These are phyloP conservation scores for Drepanosiphum platanoidis DNA, from an alignment of 2,888 invertebrate species.

Conservation along the genomic window DNA sequence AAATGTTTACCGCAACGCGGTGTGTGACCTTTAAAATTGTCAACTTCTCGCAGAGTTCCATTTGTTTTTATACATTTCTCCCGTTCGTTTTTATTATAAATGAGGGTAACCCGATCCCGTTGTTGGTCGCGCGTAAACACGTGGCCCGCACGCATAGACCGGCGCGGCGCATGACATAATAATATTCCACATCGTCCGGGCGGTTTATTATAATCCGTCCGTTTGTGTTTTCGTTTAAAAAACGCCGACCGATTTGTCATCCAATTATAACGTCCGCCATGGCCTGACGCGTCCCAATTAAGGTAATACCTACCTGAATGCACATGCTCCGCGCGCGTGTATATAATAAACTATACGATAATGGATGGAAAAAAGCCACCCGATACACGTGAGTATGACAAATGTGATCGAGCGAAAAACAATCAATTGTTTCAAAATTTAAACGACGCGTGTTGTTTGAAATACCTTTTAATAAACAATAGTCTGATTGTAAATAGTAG, in stretches of 20 bases:
- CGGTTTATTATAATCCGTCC: conserved; percentile 39
- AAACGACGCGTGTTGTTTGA: background rate
- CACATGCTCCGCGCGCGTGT: background rate
- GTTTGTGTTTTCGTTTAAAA: conserved; percentile 46
- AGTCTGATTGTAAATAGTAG: too few relatives aligned
- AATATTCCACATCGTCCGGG: conserved; percentile 24
- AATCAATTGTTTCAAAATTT: too few relatives aligned
- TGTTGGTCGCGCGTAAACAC: conserved; percentile 35
- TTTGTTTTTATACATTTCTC: conserved; percentile 20
- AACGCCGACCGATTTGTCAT: conserved; percentile 60
- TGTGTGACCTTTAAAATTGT: conserved; percentile 50
- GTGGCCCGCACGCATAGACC: conserved; percentile 47
- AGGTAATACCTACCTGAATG: conserved; percentile 27
- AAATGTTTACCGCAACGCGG: conserved; percentile 35
- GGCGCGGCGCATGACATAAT: conserved; percentile 30
- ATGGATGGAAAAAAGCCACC: background rate
- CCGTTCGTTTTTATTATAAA: conserved; percentile 5
- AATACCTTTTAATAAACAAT: too few relatives aligned
- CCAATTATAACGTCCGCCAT: conserved; percentile 50
- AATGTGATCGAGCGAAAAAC: too few relatives aligned
- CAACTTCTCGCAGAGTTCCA: background rate
- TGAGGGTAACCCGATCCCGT: conserved; percentile 53
- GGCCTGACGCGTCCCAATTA: conserved; percentile 50
- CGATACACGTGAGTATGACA: background rate
- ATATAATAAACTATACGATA: background rate